phyloP scores from a whole-genome alignment of 2,888 invertebrate genomes.

The Tetranychus truncatus region DNA sequence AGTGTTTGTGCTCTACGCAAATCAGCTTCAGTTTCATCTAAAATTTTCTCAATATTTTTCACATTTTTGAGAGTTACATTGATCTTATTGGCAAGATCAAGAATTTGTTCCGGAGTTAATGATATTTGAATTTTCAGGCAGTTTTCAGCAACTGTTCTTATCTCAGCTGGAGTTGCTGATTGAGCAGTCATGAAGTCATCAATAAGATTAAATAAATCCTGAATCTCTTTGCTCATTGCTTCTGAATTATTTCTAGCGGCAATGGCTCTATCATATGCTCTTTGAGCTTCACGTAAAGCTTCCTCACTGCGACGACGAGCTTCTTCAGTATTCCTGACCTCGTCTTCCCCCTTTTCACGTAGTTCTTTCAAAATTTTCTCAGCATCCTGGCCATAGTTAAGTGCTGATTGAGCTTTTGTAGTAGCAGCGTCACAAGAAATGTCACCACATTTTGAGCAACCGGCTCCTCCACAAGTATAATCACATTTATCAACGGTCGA shows the following conservation, averaged over 20 bases:
- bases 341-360: slow-evolving; percentile 57
- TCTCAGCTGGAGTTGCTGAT: slow-evolving; percentile 50
- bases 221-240: slow-evolving; percentile 45
- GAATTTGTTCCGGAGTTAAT: slow-evolving; percentile 68
- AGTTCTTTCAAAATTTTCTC: slow-evolving; percentile 57
- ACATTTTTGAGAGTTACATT: slow-evolving; percentile 67
- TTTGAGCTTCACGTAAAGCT: slow-evolving; percentile 51
- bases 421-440: slow-evolving; percentile 77
- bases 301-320: slow-evolving; percentile 40
- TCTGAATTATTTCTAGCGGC: slow-evolving; percentile 49
- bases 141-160: slow-evolving; percentile 48
- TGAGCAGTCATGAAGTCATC: slow-evolving; percentile 49
- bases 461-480: slow-evolving; percentile 80
- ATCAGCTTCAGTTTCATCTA: slow-evolving; percentile 67
- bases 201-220: slow-evolving; percentile 45
- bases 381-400: slow-evolving; percentile 67
- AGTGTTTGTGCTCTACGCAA: slow-evolving; percentile 53
- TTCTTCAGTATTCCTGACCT: slow-evolving; percentile 17
- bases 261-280: slow-evolving; percentile 48
- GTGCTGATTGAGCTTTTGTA: slow-evolving; percentile 69
- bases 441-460: slow-evolving; percentile 78
- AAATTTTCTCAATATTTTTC: slow-evolving; percentile 76
- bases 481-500: slow-evolving; percentile 56
- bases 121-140: slow-evolving; percentile 61
- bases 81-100: slow-evolving; percentile 58